These are phyloP conservation scores for Thumatha senex DNA, from an alignment of 2,888 invertebrate genomes.

Conservation along the genomic window DNA sequence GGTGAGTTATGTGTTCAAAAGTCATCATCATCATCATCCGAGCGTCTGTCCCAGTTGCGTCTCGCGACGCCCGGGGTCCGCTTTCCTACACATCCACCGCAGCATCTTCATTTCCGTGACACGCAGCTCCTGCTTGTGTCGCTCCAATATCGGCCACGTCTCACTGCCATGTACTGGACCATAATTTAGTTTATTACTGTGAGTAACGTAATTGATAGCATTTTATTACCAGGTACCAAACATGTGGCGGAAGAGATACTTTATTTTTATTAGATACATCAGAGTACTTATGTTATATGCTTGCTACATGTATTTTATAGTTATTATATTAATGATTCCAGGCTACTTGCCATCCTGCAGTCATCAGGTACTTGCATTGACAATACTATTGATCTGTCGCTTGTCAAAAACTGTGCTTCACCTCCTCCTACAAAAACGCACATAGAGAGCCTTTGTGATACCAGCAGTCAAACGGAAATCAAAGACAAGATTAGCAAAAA, in stretches of 20 bases:
- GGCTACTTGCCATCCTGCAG: constrained; percentile 46
- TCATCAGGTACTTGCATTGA: constrained; percentile 32
- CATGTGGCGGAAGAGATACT: background rate
- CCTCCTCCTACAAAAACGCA: constrained; percentile 21
- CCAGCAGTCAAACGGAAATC: constrained; percentile 61
- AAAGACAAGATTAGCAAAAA: constrained; percentile 1
- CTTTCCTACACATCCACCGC: no score
- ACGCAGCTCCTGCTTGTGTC: no score
- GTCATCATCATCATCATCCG: no score
- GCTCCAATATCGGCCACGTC: no score
- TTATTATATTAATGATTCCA: constrained; percentile 39
- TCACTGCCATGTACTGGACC: no score
- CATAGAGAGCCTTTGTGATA: constrained; percentile 31
- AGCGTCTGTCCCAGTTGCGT: no score
- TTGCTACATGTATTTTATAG: background rate
- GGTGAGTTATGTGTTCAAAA: constrained; percentile 54
- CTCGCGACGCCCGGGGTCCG: no score
- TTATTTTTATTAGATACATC: background rate
- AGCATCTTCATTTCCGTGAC: no score
- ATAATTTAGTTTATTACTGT: constrained; percentile 14
- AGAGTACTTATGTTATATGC: no score
- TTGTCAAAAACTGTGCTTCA: constrained; percentile 47
- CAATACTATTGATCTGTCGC: constrained; percentile 51
- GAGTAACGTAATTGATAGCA: background rate
- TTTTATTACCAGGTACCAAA: background rate